Evolutionary conservation across 2,797 vertebrate genomes (phyloP), one percentile per base, ranked within the genome.

Genomic region (Myioborus miniatus): DNA sequence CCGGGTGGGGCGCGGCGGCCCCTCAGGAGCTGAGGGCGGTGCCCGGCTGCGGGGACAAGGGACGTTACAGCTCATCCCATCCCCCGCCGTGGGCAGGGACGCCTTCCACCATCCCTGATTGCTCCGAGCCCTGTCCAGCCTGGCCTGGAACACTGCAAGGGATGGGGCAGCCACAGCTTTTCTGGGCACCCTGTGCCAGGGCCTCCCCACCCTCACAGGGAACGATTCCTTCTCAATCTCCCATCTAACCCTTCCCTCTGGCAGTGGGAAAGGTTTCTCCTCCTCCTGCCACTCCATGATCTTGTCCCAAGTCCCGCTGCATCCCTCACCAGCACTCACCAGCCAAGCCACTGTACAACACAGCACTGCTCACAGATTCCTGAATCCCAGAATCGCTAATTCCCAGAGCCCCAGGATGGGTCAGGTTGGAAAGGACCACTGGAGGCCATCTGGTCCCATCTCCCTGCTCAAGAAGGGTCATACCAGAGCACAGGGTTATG

Each of bases 21-120:
- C 46, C 46, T 24, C 46, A 24, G 46, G 22, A 14, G 22, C 50
- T 67, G 76, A 56, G 76, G 76, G 80, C 9, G 20, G 17, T 3
- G 18, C 18, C 29, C 47, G 37, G 58, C 1, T 3, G 1, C 0
- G 56, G 49, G 27, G 5, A 15, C 14, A 1, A n/a, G 37, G 27
- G 12, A 14, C 2, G 1, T 8, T 9, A 17, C 16, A 27, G 3
- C 3, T 44, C 50, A 9, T 11, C 44, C 4, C 7, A 3, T 29
- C 8, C 39, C 12, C n/a, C 13, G 46, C 46, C 59, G 0, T 5
- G 29, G 49, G 37, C 52, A 44, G 23, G 13, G 52, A 22, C 67
- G 8, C 29, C 29, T 65, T 1, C 13, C 37, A 0, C 7, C 3
- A 0, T 0, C 27, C 20, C n/a, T 3, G 37, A 3, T 0, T 14